Conservation (phyloP, 2,113 vertebrate species). For the Passerina amoena region DNA sequence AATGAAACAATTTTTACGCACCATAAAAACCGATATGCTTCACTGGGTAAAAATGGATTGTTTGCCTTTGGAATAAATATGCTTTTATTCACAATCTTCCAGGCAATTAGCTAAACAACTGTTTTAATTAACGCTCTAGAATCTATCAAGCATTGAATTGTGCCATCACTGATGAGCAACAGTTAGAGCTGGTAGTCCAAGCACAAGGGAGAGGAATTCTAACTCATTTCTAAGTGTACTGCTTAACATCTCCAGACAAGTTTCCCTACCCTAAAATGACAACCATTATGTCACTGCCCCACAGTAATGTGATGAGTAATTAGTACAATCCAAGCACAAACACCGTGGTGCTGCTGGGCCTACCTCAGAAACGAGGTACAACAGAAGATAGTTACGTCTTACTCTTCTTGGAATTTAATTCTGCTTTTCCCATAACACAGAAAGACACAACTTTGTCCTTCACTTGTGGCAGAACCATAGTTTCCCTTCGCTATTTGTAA, state of each 20-base stretch:
- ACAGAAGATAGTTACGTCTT: background rate
- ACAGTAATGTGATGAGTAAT: background rate
- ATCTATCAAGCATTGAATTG: slow-evolving; percentile 35
- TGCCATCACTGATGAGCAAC: slow-evolving; percentile 21
- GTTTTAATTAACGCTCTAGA: slow-evolving; percentile 53
- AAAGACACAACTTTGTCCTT: background rate
- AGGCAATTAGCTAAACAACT: slow-evolving; percentile 63
- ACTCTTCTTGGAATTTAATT: background rate
- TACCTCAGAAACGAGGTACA: background rate
- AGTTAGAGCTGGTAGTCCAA: background rate
- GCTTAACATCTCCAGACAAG: background rate
- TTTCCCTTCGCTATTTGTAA: background rate
- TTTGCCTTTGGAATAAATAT: slow-evolving; percentile 56
- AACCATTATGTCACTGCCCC: background rate
- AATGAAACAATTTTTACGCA: slow-evolving; percentile 40
- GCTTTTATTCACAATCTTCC: slow-evolving; percentile 54
- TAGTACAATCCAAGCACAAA: background rate
- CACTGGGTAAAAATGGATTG: slow-evolving; percentile 53
- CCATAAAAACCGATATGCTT: slow-evolving; percentile 39
- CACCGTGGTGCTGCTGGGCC: background rate
- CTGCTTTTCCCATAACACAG: background rate
- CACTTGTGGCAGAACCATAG: background rate
- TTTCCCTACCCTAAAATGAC: background rate
- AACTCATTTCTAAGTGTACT: background rate
- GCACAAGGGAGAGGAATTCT: background rate